Base-by-base conservation (phyloP, 1,140 invertebrate genomes). In the Mamestra configurata region DNA sequence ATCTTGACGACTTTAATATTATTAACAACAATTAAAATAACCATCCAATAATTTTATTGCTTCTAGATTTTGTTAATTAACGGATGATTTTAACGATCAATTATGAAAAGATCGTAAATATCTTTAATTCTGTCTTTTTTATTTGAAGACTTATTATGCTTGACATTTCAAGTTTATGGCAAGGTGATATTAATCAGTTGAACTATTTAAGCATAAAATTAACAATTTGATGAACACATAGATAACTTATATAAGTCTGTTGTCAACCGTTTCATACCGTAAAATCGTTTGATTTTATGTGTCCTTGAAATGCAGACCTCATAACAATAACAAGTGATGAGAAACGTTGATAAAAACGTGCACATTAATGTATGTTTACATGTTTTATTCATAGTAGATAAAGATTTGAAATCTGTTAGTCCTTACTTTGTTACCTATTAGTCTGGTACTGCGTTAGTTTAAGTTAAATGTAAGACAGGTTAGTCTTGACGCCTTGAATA, bases 31-130 rank as follows among this genome's bases (percentile, higher is more conserved):
- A 49, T 49, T 49, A 61, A 37, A 46, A 31, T 15, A 57, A 22
- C 8, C 57, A 35, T n/a, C 27, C 11, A 49, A 46, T 49, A 31
- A 18, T 77, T 68, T 66, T 68, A 68, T 77, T 68, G 22, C 59
- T n/a, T n/a, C 46, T 40, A 55, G 24, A 68, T 40, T 77, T 40
- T 22, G 55, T 77, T 35, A 77, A 77, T 68, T 77, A 77, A 77
- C 46, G 61, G 40, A 53, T 68, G 31, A 51, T 64, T 68, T 77
- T 77, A 77, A 53, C 24, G 49, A 77, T 53, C 75, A 68, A 68
- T 68, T 68, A 77, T 77, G 40, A 35, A 53, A 68, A 49, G 73
- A 49, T 76, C 57, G 57, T 76, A 64, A 64, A 61, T 76, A 64
- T 51, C 4, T 24, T 76, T 20, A 3, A 64, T 20, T 43, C 31